Evolutionary conservation across 2,888 invertebrate genomes (phyloP).

Genomic region (Rhingia campestris): DNA sequence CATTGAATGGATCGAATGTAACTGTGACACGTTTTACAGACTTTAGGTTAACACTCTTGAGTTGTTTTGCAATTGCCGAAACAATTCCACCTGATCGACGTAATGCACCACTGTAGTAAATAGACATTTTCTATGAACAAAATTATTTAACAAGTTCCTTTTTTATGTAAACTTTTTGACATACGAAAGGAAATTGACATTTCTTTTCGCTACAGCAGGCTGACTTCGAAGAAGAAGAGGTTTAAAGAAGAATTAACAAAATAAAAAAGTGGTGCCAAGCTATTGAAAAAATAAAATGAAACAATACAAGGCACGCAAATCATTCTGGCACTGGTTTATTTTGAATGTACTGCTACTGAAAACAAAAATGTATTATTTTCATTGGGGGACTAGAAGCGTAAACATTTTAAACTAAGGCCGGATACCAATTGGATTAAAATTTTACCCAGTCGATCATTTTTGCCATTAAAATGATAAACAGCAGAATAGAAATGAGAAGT

Average conservation of each 20-base stretch:
- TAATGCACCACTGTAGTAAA: conserved; percentile 88
- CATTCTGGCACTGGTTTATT: too few relatives aligned
- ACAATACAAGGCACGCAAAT: too few relatives aligned
- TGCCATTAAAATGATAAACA: too few relatives aligned
- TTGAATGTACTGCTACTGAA: too few relatives aligned
- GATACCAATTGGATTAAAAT: too few relatives aligned
- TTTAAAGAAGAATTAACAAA: not conserved
- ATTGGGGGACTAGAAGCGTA: too few relatives aligned
- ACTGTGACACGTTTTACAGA: conserved; percentile 90
- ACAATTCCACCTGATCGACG: conserved; percentile 87
- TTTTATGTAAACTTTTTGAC: conserved; percentile 24
- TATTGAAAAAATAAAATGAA: not conserved
- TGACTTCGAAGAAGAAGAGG: not conserved
- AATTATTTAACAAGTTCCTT: not conserved
- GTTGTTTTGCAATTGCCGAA: conserved; percentile 89
- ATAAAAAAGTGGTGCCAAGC: conserved; percentile 42
- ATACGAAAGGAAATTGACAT: conserved; percentile 43
- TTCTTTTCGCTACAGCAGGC: not conserved
- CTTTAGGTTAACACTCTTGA: conserved; percentile 88
- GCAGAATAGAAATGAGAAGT: too few relatives aligned
- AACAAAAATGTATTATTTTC: too few relatives aligned
- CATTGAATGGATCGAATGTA: conserved; percentile 92
- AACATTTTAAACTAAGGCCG: too few relatives aligned
- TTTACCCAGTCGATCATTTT: too few relatives aligned
- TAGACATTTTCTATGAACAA: conserved; percentile 86